Evolutionary conservation across 2,888 invertebrate species (phyloP).

Genomic region (Crossocerus cetratus): DNA sequence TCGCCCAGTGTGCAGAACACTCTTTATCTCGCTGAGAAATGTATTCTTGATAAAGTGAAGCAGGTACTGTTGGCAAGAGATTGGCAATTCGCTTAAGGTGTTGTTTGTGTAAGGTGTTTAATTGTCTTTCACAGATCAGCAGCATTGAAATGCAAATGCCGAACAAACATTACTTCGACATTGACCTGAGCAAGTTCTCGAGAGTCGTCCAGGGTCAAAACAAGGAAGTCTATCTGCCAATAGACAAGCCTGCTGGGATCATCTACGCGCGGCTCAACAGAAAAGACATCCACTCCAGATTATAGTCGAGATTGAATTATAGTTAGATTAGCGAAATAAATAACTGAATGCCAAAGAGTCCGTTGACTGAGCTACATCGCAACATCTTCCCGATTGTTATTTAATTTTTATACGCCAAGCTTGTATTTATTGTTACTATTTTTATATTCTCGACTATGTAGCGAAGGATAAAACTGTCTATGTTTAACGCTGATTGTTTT

Average conservation of each 20-base stretch:
- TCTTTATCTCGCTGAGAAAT: conserved; percentile 84
- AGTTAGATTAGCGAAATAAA: too few relatives aligned
- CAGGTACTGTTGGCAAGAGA: too few relatives aligned
- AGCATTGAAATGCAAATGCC: conserved; percentile 88
- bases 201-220: conserved; percentile 81
- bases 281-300: conserved; percentile 78
- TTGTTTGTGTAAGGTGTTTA: too few relatives aligned
- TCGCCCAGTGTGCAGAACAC: conserved; percentile 91
- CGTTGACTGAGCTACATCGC: too few relatives aligned
- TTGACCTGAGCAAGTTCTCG: conserved; percentile 87
- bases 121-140: conserved; percentile 78
- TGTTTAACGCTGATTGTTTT: too few relatives aligned
- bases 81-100: too few relatives aligned
- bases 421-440: too few relatives aligned
- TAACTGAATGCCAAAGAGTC: too few relatives aligned
- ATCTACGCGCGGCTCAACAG: conserved; percentile 86
- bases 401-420: too few relatives aligned
- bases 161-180: conserved; percentile 88
- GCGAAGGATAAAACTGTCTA: too few relatives aligned
- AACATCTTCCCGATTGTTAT: too few relatives aligned
- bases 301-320: conserved; percentile 54
- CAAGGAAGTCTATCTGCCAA: conserved; percentile 85
- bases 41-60: conserved; percentile 83
- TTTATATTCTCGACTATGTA: too few relatives aligned
- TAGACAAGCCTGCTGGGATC: conserved; percentile 88